phyloP scores from a whole-genome alignment of 2,113 vertebrate species.

The Eclectus roratus region DNA sequence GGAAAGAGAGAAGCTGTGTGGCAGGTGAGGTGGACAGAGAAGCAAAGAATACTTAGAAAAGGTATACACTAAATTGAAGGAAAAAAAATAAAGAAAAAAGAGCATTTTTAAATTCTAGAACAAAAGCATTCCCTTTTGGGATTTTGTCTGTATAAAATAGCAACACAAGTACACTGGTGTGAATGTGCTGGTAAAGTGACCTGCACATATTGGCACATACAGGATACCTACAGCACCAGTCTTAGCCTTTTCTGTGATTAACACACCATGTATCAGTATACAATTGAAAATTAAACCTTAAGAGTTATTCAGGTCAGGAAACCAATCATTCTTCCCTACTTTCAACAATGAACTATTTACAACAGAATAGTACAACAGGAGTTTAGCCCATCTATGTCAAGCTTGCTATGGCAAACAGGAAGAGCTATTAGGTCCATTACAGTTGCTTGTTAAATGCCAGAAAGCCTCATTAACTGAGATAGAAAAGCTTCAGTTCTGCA shows the following conservation, averaged over 20 bases:
- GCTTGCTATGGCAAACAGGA: not conserved
- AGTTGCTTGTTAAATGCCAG: not conserved
- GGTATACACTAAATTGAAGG: not conserved
- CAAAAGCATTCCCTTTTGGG: not conserved
- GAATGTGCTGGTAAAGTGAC: not conserved
- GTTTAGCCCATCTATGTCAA: not conserved
- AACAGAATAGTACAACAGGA: not conserved
- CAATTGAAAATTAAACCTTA: not conserved
- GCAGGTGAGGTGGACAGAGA: conserved; percentile 57
- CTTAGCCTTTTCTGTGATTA: not conserved
- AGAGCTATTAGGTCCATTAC: not conserved
- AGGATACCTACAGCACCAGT: not conserved
- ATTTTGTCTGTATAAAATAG: not conserved
- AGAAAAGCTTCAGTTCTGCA: not conserved
- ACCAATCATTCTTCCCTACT: not conserved
- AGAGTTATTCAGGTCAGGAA: not conserved
- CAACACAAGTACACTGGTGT: not conserved
- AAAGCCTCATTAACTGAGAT: not conserved
- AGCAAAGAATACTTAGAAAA: conserved; percentile 66
- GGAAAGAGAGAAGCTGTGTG: conserved; percentile 58
- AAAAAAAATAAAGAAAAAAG: not conserved
- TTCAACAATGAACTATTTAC: not conserved
- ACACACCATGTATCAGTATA: not conserved
- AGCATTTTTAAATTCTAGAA: not conserved
- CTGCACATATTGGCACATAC: not conserved